phyloP scores from a whole-genome alignment of 2,888 invertebrate species.

The Galerucella nymphaeae region DNA sequence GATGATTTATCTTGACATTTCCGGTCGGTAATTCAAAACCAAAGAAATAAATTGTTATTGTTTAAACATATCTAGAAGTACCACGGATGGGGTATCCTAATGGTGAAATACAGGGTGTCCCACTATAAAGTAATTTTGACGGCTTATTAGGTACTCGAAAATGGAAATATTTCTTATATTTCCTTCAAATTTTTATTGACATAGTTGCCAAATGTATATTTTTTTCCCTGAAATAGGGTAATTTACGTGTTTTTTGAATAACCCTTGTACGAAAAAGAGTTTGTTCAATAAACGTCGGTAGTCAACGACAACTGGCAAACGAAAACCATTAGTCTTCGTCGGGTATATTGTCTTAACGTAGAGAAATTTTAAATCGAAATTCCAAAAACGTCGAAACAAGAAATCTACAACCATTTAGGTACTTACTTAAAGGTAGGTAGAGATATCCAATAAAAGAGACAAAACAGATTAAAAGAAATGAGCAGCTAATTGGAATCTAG shows the following conservation, averaged over 20 bases:
- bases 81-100: too few species aligned
- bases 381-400: slow-evolving; percentile 14
- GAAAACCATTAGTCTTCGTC: slow-evolving; percentile 5
- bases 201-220: too few species aligned
- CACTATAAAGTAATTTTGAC: too few species aligned
- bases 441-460: slow-evolving; percentile 14
- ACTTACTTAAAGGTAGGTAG: background rate
- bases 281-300: slow-evolving; percentile 11
- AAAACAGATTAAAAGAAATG: slow-evolving; percentile 40
- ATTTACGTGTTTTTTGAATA: background rate
- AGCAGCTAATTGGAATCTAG: slow-evolving; percentile 51
- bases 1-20: slow-evolving; percentile 17
- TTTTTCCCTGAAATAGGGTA: too few species aligned
- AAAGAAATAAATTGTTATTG: background rate
- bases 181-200: too few species aligned
- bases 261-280: background rate
- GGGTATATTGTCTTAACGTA: background rate
- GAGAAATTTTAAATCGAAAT: slow-evolving; percentile 15
- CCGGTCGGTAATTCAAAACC: slow-evolving; percentile 5
- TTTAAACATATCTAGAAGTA: background rate
- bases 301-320: slow-evolving; percentile 5
- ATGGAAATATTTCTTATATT: too few species aligned
- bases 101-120: too few species aligned
- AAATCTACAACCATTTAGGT: slow-evolving; percentile 33
- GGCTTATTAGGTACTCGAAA: too few species aligned